A percentile compares a stretch with the other conserved stretches of the same genome.
These are phyloP conservation scores for Stictocephala bisonia DNA, from an alignment of 2,888 invertebrate species.

Conservation along the genomic window DNA sequence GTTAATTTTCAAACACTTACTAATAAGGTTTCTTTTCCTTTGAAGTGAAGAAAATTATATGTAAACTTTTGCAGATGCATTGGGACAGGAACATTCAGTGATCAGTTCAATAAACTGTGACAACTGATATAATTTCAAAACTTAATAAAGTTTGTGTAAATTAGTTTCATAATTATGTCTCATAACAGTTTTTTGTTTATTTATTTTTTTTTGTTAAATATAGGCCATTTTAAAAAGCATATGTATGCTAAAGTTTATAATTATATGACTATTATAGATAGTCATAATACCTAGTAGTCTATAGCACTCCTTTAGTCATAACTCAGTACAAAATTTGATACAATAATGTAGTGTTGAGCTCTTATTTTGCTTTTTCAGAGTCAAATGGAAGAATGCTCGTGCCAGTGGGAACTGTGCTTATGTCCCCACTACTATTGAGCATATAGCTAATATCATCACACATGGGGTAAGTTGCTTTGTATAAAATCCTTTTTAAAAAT, in stretches of 20 bases:
- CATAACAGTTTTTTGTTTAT: not conserved
- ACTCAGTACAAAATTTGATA: not conserved
- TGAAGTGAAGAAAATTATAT: too few species aligned
- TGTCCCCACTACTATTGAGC: slow-evolving; percentile 88
- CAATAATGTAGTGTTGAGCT: slow-evolving; percentile 5
- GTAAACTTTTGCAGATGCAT: too few species aligned
- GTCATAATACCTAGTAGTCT: not conserved
- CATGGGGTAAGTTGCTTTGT: slow-evolving; percentile 73
- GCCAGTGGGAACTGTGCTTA: slow-evolving; percentile 83
- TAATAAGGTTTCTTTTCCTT: too few species aligned
- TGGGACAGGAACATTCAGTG: too few species aligned
- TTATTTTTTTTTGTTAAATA: not conserved
- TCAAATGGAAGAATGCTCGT: slow-evolving; percentile 85
- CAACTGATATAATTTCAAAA: too few species aligned
- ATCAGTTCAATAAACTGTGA: too few species aligned
- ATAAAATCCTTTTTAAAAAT: too few species aligned
- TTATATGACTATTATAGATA: not conserved
- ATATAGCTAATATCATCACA: slow-evolving; percentile 91
- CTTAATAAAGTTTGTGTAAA: too few species aligned
- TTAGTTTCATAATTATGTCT: too few species aligned
- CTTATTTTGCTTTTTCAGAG: slow-evolving; percentile 57
- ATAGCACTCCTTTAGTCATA: not conserved
- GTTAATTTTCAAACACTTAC: too few species aligned
- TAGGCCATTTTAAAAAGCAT: not conserved
- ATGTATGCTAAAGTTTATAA: too few species aligned